Evolutionary conservation across 1,140 invertebrate species (phyloP), one percentile per base, ranked within the genome.

Genomic region (Rhyacophila brunnea): DNA sequence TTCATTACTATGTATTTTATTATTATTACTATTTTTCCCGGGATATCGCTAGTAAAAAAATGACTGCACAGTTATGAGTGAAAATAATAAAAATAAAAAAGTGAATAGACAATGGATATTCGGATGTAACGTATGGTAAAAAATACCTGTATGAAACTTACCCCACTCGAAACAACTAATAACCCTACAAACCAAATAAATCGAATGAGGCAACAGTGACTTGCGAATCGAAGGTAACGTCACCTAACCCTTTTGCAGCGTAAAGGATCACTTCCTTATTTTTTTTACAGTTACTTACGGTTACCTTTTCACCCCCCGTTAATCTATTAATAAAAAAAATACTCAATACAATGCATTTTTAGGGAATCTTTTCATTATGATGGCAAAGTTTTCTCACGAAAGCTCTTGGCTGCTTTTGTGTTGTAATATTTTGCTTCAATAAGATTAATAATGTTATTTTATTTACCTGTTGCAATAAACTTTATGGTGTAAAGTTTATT

Each of bases 261-360:
- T 48, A 57, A 62, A 35, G 60, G 60, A 62, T 62, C 57, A 62
- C 60, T 62, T 62, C 60, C 60, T 56, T 42, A 28, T 49, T 60
- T 62, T 57, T 57, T 60, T 10, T 34, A 34, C 17, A 45, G 43
- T 28, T 28, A 28, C 23, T 28, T n/a, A n/a, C n/a, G n/a, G n/a
- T n/a, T n/a, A n/a, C n/a, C n/a, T n/a, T 43, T 23, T 45, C 46
- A 43, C 43, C 59, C 51, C 52, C 19, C 17, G 19, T 11, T 50
- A 35, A 50, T 50, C 47, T 36, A 15, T 15, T 18, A 9, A 9
- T 9, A 28, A 28, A 50, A 50, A 50, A n/a, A n/a, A 6, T 15
- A 40, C 38, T 5, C 38, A 40, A 40, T 35, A 32, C 46, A n/a
- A 28, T 5, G 18, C 15, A 35, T 50, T 50, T 50, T 50, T 10